Evolutionary conservation across 1,140 invertebrate genomes (phyloP).

Genomic region (Cyrtorhinus lividipennis): DNA sequence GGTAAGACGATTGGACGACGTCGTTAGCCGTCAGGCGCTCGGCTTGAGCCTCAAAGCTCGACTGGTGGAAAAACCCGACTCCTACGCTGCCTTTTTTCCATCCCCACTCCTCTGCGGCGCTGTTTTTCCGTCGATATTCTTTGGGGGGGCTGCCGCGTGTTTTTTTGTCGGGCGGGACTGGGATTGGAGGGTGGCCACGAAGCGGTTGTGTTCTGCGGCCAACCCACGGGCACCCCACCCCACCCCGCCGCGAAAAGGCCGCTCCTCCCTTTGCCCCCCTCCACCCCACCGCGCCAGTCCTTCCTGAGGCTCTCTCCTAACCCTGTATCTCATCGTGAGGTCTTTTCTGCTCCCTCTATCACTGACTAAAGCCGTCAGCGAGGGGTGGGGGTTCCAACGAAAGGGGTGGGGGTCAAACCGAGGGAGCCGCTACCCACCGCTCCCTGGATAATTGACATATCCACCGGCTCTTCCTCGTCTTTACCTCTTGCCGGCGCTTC

Average conservation of each 20-base stretch:
- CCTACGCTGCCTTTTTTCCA: constrained; percentile 18
- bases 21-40: background rate
- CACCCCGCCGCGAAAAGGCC: constrained; percentile 19
- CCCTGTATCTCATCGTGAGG: background rate
- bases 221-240: constrained; percentile 25
- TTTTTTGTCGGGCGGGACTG: constrained; percentile 14
- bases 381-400: background rate
- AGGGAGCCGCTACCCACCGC: background rate
- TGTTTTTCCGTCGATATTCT: constrained; percentile 24
- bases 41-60: constrained; percentile 13
- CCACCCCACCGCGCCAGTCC: background rate
- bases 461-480: background rate
- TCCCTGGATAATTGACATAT: constrained; percentile 5
- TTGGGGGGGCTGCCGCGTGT: constrained; percentile 14
- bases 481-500: too few species aligned
- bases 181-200: constrained; percentile 23
- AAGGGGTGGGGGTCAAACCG: too few species aligned
- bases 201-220: constrained; percentile 28
- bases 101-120: constrained; percentile 22
- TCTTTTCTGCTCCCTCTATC: constrained; percentile 12
- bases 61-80: constrained; percentile 12
- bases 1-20: background rate
- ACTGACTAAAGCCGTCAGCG: background rate
- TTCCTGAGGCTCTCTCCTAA: constrained; percentile 8
- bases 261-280: constrained; percentile 18